A percentile compares a stretch with the other conserved stretches of the same genome.
These are phyloP conservation scores for Nephrocerus scutellatus DNA, from an alignment of 2,888 invertebrate genomes.

Conservation along the genomic window DNA sequence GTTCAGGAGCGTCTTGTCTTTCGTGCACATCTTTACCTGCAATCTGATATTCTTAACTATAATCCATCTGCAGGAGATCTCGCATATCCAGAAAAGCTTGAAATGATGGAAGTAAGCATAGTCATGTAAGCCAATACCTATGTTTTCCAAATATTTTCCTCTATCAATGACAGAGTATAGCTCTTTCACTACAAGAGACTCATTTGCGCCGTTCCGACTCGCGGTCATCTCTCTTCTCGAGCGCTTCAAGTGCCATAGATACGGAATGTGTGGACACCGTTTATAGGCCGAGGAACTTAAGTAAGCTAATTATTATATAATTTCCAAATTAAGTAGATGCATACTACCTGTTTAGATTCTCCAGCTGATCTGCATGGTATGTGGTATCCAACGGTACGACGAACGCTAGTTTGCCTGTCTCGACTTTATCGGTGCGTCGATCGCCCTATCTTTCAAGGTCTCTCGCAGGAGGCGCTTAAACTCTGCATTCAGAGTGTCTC, in stretches of 20 bases:
- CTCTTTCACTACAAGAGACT: slow-evolving; percentile 57
- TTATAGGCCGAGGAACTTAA: slow-evolving; percentile 38
- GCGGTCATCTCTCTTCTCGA: slow-evolving; percentile 60
- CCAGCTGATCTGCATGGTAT: slow-evolving; percentile 97
- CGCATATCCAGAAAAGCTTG: slow-evolving; percentile 94
- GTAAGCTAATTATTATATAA: slow-evolving; percentile 26
- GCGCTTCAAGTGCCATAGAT: slow-evolving; percentile 62
- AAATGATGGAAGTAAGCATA: slow-evolving; percentile 83
- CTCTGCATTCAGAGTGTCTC: slow-evolving; percentile 87
- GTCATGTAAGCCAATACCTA: no score
- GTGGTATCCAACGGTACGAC: slow-evolving; percentile 98
- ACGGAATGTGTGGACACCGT: slow-evolving; percentile 55
- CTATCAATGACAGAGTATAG: slow-evolving; percentile 53
- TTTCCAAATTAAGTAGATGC: no score
- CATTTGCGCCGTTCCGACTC: slow-evolving; percentile 58
- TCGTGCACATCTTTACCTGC: slow-evolving; percentile 87
- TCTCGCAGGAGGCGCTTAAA: slow-evolving; percentile 92
- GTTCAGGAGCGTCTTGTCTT: slow-evolving; percentile 95
- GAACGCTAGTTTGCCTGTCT: slow-evolving; percentile 90
- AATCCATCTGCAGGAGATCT: slow-evolving; percentile 91
- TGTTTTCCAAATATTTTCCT: slow-evolving; percentile 2
- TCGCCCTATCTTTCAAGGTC: slow-evolving; percentile 88
- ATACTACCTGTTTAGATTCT: slow-evolving; percentile 53
- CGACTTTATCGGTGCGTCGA: slow-evolving; percentile 84
- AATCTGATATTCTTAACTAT: slow-evolving; percentile 82